A percentile compares a stretch with the other conserved stretches of the same genome.
phyloP scores from a whole-genome alignment of 2,888 invertebrate species.

The Sinohyriopsis cumingii region DNA sequence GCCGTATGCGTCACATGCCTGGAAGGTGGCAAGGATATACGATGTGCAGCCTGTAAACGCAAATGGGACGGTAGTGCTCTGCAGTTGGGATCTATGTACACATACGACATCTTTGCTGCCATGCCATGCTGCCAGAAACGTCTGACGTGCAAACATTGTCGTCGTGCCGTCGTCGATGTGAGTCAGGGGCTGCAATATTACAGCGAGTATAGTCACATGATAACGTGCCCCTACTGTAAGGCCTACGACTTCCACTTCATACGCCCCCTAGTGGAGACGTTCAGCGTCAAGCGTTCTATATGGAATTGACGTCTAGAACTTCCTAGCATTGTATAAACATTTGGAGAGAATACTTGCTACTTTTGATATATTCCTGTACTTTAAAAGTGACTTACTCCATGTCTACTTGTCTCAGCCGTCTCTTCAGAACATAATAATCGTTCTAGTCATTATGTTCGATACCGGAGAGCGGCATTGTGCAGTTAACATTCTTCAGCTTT shows the following conservation, averaged over 20 bases:
- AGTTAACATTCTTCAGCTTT: too few species aligned
- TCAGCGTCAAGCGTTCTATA: constrained; percentile 58
- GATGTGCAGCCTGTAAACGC: constrained; percentile 66
- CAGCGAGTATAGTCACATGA: constrained; percentile 89
- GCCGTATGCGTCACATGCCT: constrained; percentile 93
- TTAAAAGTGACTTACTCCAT: too few species aligned
- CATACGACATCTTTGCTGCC: constrained; percentile 98
- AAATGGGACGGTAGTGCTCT: constrained; percentile 85
- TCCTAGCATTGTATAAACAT: neutral
- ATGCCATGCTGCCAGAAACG: constrained; percentile 96
- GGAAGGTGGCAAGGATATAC: constrained; percentile 80
- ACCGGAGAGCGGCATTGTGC: too few species aligned
- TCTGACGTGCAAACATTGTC: constrained; percentile 94
- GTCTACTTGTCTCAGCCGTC: too few species aligned
- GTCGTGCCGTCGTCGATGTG: constrained; percentile 89
- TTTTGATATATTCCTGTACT: neutral
- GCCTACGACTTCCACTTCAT: constrained; percentile 95
- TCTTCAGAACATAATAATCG: too few species aligned
- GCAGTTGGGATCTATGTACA: constrained; percentile 97
- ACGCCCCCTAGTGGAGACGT: constrained; percentile 80
- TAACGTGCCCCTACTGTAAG: constrained; percentile 93
- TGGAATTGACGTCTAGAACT: constrained; percentile 42
- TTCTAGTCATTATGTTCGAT: too few species aligned
- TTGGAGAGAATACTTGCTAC: too few species aligned
- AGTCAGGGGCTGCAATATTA: constrained; percentile 87